phyloP scores from a whole-genome alignment of 2,888 invertebrate genomes.

The Liodrosophila aerea region DNA sequence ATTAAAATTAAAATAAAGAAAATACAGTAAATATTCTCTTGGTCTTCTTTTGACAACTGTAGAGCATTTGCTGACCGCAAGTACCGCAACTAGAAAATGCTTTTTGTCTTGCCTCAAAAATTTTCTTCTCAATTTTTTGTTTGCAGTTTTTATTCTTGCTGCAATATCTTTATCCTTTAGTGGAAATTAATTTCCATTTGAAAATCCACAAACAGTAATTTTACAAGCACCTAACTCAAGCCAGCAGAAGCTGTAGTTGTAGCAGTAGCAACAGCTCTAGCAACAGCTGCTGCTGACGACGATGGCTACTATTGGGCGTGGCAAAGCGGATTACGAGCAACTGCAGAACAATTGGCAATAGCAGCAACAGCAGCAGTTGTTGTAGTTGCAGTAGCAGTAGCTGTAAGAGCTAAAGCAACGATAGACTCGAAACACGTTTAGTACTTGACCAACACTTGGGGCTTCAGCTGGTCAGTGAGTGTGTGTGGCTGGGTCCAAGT shows the following conservation, averaged over 20 bases:
- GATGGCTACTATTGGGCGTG: slow-evolving; percentile 28
- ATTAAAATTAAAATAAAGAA: too few relatives aligned
- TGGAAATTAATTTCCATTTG: slow-evolving; percentile 66
- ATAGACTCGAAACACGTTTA: slow-evolving; percentile 38
- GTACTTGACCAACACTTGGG: slow-evolving; percentile 62
- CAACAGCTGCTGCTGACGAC: slow-evolving; percentile 8
- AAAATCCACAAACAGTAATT: slow-evolving; percentile 72
- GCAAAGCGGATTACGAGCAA: slow-evolving; percentile 67
- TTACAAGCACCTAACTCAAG: slow-evolving; percentile 68
- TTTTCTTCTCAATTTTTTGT: slow-evolving; percentile 1
- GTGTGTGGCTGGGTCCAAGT: slow-evolving; percentile 37
- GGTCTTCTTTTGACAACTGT: neutral
- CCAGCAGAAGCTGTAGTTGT: slow-evolving; percentile 33
- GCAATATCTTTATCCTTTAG: slow-evolving; percentile 22
- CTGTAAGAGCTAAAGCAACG: too few relatives aligned
- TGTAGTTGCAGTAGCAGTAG: too few relatives aligned
- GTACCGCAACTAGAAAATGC: slow-evolving; percentile 23
- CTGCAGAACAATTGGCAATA: slow-evolving; percentile 11
- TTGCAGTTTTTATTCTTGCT: slow-evolving; percentile 1
- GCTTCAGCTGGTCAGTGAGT: slow-evolving; percentile 24
- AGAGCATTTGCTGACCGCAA: slow-evolving; percentile 17
- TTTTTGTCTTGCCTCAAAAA: slow-evolving; percentile 17
- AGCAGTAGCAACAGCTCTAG: slow-evolving; percentile 1
- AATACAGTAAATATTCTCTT: too few relatives aligned
- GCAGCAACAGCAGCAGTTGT: too few relatives aligned